Evolutionary conservation across 2,888 invertebrate species (phyloP), one percentile per base, ranked within the genome.

Genomic region (Lamproptera curius): DNA sequence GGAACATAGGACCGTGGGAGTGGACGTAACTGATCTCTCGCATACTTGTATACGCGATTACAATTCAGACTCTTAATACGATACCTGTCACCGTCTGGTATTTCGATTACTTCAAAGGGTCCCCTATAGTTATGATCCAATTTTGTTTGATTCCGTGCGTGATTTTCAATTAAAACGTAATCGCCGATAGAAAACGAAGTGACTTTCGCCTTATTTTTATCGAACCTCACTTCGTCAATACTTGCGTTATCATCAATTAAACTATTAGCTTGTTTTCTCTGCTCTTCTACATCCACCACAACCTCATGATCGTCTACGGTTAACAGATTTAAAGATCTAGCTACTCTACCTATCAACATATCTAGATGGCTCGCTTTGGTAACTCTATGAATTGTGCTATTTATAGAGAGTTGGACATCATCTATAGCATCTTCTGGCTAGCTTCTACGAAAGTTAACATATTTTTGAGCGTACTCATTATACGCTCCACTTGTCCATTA

Each of bases 271-370:
- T 37, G 43, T 37, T 43, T 16, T 16, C 43, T 14, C 17, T 35
- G 10, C 23, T 35, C 16, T 35, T 42, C 35, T 13, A 42, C n/a
- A 13, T 42, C 13, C 14, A 42, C 14, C 6, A 35, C 42, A 20
- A 35, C 14, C 23, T 42, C 42, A 13, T 35, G 20, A 23, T 35
- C 35, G 23, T 14, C 42, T 13, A 23, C 14, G n/a, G 35, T 23
- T 35, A 42, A 23, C 11, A 35, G 35, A 35, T 23, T 35, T n/a
- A n/a, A n/a, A n/a, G n/a, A n/a, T n/a, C n/a, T n/a, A n/a, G n/a
- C n/a, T n/a, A n/a, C n/a, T n/a, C n/a, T 44, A 1, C 59, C 61
- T 1, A 67, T 53, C 1, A 67, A n/a, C 0, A 60, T 15, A 15
- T 71, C 65, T 2, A 67, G 45, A 0, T 57, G 62, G 33, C 23